phyloP scores from a whole-genome alignment of 1,140 invertebrate species.

The Drosophila sproati region DNA sequence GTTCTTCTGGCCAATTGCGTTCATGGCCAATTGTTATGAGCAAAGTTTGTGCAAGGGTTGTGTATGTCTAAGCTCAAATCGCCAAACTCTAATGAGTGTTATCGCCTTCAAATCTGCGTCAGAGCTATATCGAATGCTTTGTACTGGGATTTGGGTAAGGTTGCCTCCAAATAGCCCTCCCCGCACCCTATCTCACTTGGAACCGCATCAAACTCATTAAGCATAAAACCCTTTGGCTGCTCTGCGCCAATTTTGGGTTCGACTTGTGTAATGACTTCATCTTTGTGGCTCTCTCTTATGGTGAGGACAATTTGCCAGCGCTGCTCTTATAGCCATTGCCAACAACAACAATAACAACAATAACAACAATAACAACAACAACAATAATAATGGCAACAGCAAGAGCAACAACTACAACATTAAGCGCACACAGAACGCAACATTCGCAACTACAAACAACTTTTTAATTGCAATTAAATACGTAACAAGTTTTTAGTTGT shows the following conservation, averaged over 20 bases:
- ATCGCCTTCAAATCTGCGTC: conserved; percentile 59
- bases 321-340: conserved; percentile 53
- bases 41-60: conserved; percentile 51
- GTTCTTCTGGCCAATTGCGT: conserved; percentile 36
- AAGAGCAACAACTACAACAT: conserved; percentile 32
- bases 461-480: conserved; percentile 84
- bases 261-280: conserved; percentile 78
- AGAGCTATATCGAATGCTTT: conserved; percentile 7
- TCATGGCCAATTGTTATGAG: conserved; percentile 72
- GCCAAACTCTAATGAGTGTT: conserved; percentile 71
- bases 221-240: conserved; percentile 73
- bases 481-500: conserved; percentile 83
- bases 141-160: conserved; percentile 16
- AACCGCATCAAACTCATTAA: conserved; percentile 71
- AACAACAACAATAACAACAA: conserved; percentile 37
- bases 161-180: conserved; percentile 13
- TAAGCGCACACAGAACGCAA: conserved; percentile 44
- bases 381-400: conserved; percentile 38
- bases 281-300: conserved; percentile 54
- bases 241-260: conserved; percentile 66
- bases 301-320: conserved; percentile 71
- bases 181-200: neutral
- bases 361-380: conserved; percentile 22
- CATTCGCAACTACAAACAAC: conserved; percentile 81
- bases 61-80: conserved; percentile 44